A percentile compares a stretch with the other conserved stretches of the same genome.
phyloP scores from a whole-genome alignment of 2,888 invertebrate genomes.

The Pterostichus niger region DNA sequence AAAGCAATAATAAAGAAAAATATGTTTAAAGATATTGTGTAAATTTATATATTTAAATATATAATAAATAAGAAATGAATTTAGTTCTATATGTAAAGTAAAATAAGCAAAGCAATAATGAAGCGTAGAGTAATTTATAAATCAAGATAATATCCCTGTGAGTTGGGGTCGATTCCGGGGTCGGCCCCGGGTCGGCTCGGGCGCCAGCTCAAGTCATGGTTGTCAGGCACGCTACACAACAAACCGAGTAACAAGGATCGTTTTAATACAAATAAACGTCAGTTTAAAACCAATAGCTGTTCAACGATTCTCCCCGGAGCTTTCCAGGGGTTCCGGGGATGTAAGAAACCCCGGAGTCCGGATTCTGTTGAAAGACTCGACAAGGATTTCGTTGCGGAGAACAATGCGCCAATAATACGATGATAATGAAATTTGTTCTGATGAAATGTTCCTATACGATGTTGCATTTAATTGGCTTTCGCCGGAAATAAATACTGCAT shows the following conservation, averaged over 20 bases:
- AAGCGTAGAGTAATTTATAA: slow-evolving; percentile 39
- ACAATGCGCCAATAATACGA: slow-evolving; percentile 34
- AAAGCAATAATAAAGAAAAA: too few species aligned
- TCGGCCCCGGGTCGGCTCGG: background rate
- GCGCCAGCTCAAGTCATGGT: background rate
- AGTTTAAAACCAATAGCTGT: slow-evolving; percentile 53
- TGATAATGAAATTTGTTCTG: slow-evolving; percentile 28
- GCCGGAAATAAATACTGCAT: too few species aligned
- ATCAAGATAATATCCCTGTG: slow-evolving; percentile 46
- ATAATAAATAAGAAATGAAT: too few species aligned
- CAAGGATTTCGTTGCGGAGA: slow-evolving; percentile 16
- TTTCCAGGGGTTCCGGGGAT: too few species aligned
- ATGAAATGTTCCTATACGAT: too few species aligned
- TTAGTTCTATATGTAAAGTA: background rate
- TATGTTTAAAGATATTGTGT: too few species aligned
- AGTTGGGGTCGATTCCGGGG: background rate
- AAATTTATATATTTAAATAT: too few species aligned
- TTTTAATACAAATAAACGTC: slow-evolving; percentile 58
- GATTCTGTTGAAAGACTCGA: slow-evolving; percentile 10
- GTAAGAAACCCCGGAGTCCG: background rate
- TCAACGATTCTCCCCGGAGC: slow-evolving; percentile 1
- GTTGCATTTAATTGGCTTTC: too few species aligned
- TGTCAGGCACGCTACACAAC: slow-evolving; percentile 22
- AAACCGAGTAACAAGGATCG: slow-evolving; percentile 20
- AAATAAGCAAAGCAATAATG: slow-evolving; percentile 30